Evolutionary conservation across 2,888 invertebrate species (phyloP), one percentile per base, ranked within the genome.

Genomic region (Dioctria rufipes): DNA sequence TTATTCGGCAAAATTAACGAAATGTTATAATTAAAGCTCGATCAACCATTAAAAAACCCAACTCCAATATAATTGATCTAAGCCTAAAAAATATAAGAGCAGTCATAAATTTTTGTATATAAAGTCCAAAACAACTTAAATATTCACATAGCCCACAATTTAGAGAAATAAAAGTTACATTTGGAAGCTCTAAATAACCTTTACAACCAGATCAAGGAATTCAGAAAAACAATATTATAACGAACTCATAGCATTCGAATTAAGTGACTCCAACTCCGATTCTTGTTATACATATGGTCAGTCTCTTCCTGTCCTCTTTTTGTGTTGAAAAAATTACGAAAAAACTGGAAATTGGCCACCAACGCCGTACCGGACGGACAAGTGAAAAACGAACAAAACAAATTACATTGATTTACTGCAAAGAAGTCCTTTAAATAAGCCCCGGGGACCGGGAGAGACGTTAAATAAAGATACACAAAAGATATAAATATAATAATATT

Each of bases 341-440:
- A 71, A 67, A 49, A 71, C 71, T 71, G 37, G 54, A 71, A 69
- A 71, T 40, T 51, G 71, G 51, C 54, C 54, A 54, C 54, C 71
- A 71, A 51, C 71, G 25, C 25, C 25, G 8, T 71, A 39, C 54
- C 37, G 51, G 58, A 25, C 51, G 40, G 39, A 25, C 49, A 67
- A 67, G 67, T 46, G 43, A 46, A 71, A 71, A 67, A 51, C 37
- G 37, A 71, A 8, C 13, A 71, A 39, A 25, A 1, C 54, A 40
- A 71, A n/a, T 49, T 51, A 51, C 71, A 71, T 39, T 71, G 71
- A 71, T 71, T 71, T 71, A 71, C 39, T 51, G 71, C 71, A 71
- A 58, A 13, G 25, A 58, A 58, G 71, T 71, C 71, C 71, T 71
- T 71, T 71, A 71, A 71, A 71, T 71, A 71, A 71, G 5, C 49